Evolutionary conservation across 1,140 invertebrate genomes (phyloP), one percentile per base, ranked within the genome.

Genomic region (Drosophila ficusphila): DNA sequence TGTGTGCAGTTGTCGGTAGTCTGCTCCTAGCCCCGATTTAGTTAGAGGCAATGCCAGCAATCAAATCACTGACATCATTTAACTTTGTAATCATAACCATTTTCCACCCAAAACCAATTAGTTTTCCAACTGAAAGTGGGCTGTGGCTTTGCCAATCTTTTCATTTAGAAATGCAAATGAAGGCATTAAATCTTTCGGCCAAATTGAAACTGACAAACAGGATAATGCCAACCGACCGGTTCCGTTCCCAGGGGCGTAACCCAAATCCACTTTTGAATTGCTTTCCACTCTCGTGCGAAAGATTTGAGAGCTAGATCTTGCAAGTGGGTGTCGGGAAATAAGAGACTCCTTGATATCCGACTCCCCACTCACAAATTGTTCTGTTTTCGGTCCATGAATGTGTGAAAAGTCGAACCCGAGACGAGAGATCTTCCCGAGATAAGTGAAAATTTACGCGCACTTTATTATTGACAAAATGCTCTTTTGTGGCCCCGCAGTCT

Each of bases 71-170:
- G 82, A 81, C 81, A 85, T 68, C 79, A 76, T 81, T 88, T 81
- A 86, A 81, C 72, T 77, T 77, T 77, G 82, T 88, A 86, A 88
- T 88, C 82, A 88, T 83, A 88, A 88, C 82, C 88, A 88, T 88
- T 88, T 88, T 42, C 58, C 44, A 29, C 38, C 74, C 71, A 71
- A 82, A 88, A 78, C 74, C 82, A 88, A 88, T 88, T 88, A 82
- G 82, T 70, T 76, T 61, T 46, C 29, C 29, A 41, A 18, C 56
- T 41, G 12, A 85, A 64, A 78, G 73, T 77, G 82, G 82, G 69
- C 42, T 72, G 82, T 19, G 74, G 58, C n/a, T 67, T 67, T 42
- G 34, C 34, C 62, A 52, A 41, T 67, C 49, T 67, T 61, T 64
- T 88, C 74, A 88, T 88, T 88, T 88, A 75, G 60, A 69, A 88